These are phyloP conservation scores for Glandiceps talaboti DNA, from an alignment of 53 echinoderm and acorn worm genomes.

Conservation along the genomic window DNA sequence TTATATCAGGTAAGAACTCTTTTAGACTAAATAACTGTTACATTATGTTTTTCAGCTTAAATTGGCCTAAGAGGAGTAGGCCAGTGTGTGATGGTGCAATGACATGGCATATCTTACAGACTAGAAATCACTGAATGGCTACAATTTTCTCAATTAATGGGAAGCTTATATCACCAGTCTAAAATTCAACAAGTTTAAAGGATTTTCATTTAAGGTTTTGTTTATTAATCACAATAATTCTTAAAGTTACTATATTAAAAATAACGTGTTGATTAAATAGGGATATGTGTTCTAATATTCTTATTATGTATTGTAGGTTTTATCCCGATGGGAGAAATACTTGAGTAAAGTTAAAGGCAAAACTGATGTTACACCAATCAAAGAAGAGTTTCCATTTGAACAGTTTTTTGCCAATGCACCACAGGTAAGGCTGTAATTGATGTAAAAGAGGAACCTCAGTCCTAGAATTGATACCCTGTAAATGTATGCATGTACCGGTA, in stretches of 20 bases:
- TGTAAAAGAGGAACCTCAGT: no score
- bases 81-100: neutral
- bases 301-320: constrained; percentile 64
- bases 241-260: no score
- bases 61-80: neutral
- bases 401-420: constrained; percentile 98
- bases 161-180: no score
- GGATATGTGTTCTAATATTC: no score
- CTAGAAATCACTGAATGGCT: no score
- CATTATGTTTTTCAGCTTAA: neutral
- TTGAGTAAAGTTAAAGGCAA: constrained; percentile 59
- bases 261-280: no score
- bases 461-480: no score
- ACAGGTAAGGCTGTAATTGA: constrained; percentile 27
- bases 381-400: constrained; percentile 73
- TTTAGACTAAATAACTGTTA: no score
- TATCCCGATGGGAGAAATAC: constrained; percentile 98
- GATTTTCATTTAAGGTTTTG: no score
- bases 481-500: no score
- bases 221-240: no score
- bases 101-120: neutral
- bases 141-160: constrained; percentile 3
- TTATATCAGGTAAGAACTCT: constrained; percentile 61
- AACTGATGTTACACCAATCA: constrained; percentile 33
- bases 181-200: no score